These are phyloP conservation scores for Ascaphus truei DNA, from an alignment of 2,113 vertebrate genomes.

Conservation along the genomic window DNA sequence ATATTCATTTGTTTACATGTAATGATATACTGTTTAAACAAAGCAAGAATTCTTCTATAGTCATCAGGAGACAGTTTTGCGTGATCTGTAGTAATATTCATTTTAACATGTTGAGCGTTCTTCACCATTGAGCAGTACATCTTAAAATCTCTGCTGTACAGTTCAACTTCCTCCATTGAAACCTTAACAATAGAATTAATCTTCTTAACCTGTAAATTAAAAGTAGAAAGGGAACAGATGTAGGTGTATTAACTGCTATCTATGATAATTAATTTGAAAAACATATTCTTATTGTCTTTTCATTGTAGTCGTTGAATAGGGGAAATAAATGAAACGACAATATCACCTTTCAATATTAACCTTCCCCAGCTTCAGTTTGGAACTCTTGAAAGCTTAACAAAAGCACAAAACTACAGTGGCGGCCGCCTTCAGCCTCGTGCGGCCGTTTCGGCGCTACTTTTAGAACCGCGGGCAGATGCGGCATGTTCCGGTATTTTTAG, in stretches of 20 bases:
- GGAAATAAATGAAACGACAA: too few species aligned
- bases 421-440: too few species aligned
- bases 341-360: too few species aligned
- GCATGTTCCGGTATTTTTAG: too few species aligned
- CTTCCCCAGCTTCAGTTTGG: too few species aligned
- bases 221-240: background rate
- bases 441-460: too few species aligned
- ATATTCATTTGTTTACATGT: conserved; percentile 38
- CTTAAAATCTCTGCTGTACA: conserved; percentile 40
- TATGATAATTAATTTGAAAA: background rate
- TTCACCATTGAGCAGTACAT: conserved; percentile 44
- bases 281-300: too few species aligned
- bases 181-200: conserved; percentile 40
- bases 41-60: conserved; percentile 43
- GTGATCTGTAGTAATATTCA: conserved; percentile 24
- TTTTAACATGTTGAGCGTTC: conserved; percentile 39
- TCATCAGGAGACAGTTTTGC: conserved; percentile 35
- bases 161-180: conserved; percentile 36
- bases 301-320: too few species aligned
- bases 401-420: too few species aligned
- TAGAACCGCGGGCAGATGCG: too few species aligned
- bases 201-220: conserved; percentile 34
- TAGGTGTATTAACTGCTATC: too few species aligned
- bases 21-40: conserved; percentile 35
- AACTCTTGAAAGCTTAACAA: too few species aligned